Conservation (phyloP, 2,113 vertebrate species). For the Cyprinus carpio region DNA sequence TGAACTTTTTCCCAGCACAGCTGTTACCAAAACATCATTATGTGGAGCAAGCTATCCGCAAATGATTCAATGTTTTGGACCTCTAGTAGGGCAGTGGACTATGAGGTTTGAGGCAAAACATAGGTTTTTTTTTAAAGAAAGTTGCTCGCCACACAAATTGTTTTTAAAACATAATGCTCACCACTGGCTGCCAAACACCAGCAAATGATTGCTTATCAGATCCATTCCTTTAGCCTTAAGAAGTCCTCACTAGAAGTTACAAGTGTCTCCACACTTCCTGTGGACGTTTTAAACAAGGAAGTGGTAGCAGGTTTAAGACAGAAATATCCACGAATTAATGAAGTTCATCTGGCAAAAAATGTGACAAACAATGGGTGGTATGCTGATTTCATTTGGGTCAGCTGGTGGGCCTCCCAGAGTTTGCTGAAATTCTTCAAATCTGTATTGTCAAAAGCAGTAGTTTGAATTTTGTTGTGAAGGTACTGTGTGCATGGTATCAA, state of each 20-base stretch:
- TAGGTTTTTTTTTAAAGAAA: constrained; percentile 10
- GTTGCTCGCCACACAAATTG: neutral
- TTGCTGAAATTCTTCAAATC: neutral
- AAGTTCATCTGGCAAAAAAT: constrained; percentile 2
- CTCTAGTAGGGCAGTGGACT: constrained; percentile 31
- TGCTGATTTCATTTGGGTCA: neutral
- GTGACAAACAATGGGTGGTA: neutral
- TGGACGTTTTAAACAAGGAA: constrained; percentile 53
- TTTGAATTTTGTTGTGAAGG: constrained; percentile 11
- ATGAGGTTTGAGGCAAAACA: neutral
- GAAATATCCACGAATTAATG: neutral
- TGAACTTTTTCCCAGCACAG: neutral
- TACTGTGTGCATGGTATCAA: neutral
- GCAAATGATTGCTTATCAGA: constrained; percentile 3
- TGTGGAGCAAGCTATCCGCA: neutral
- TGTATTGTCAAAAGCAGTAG: neutral
- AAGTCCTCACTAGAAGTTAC: neutral
- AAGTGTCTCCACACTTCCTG: constrained; percentile 43
- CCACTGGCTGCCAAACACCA: constrained; percentile 8
- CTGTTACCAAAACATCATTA: constrained; percentile 16
- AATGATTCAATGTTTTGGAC: too few species aligned
- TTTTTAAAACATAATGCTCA: neutral
- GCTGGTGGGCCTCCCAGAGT: neutral
- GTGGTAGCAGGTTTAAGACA: neutral
- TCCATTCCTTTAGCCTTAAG: constrained; percentile 1